Percentiles rank a stretch among this genome's conserved stretches.
phyloP scores from a whole-genome alignment of 2,888 invertebrate genomes.

The Pachydiplax longipennis region DNA sequence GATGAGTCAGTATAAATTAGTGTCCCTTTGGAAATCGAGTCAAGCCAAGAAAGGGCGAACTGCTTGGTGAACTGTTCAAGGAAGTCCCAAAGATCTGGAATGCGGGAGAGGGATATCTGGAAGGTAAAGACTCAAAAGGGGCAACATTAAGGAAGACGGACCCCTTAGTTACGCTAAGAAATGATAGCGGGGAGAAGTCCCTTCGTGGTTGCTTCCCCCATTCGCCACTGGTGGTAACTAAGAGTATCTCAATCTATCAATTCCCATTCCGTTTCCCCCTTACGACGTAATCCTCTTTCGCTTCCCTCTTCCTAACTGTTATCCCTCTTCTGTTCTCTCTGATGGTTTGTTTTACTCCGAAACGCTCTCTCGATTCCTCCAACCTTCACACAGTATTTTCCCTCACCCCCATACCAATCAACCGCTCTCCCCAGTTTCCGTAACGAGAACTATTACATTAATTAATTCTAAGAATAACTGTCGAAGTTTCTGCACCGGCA shows the following conservation, averaged over 20 bases:
- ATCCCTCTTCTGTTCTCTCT: background rate
- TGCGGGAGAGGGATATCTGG: background rate
- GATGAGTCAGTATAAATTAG: background rate
- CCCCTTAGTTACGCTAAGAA: background rate
- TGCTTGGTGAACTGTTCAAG: background rate
- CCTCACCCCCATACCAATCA: background rate
- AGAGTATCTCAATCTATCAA: slow-evolving; percentile 17
- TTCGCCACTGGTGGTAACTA: background rate
- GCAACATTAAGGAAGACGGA: background rate
- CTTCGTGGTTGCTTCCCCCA: background rate
- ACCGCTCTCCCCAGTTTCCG: background rate
- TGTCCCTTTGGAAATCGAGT: background rate
- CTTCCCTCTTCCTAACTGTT: background rate
- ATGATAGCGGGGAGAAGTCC: background rate
- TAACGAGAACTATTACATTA: no score
- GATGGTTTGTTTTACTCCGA: background rate
- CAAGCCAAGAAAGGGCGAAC: background rate
- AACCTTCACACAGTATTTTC: background rate
- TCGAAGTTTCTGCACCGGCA: no score
- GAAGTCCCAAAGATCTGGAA: background rate
- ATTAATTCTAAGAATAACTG: no score
- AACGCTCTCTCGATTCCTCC: background rate
- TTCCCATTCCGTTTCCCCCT: background rate
- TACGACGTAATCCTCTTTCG: background rate
- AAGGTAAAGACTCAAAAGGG: background rate